Evolutionary conservation across 1,140 invertebrate genomes (phyloP), one percentile per base, ranked within the genome.

Genomic region (Magallana ariakensis): DNA sequence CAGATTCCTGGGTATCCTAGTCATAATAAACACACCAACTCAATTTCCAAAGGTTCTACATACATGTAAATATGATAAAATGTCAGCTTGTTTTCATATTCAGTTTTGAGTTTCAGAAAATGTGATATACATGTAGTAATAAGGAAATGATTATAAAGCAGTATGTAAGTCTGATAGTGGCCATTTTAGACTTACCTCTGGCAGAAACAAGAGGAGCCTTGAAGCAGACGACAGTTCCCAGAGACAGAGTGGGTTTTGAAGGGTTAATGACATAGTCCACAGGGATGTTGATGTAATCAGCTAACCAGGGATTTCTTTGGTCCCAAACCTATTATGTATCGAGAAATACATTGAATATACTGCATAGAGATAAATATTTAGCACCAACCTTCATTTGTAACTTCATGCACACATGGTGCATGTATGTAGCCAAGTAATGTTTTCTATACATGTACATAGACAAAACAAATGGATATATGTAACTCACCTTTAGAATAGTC

Each of bases 231-330:
- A 94, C 89, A 81, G 94, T 92, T 16, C 94, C 94, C 46, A 95
- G 85, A 10, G 89, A 90, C 26, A 94, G 84, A 0, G 83, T 62
- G 8, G 90, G 60, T 19, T 92, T 81, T 8, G 87, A 55, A 9
- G 95, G 95, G 70, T 88, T 55, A 66, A 95, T 95, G 85, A 91
- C 93, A 83, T 92, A 86, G 8, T 91, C 93, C 7, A 95, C 93
- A 60, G 92, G 90, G 19, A 95, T 93, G 84, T 93, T 93, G 22
- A 95, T 92, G 85, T 94, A 95, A 85, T 95, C 95, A 22, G 92
- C 91, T 82, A 94, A 86, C 87, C 90, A 91, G 53, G 93, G 92
- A 80, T 93, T 93, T 6, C 91, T 82, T 70, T 92, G 90, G 89
- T 95, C 94, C 94, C 94, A 95, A 33, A 95, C 93, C 93, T 95